Percentiles rank a stretch among this genome's conserved stretches.
These are phyloP conservation scores for Trididemnum miniatum DNA, from an alignment of 23 tunicate genomes.

Conservation along the genomic window DNA sequence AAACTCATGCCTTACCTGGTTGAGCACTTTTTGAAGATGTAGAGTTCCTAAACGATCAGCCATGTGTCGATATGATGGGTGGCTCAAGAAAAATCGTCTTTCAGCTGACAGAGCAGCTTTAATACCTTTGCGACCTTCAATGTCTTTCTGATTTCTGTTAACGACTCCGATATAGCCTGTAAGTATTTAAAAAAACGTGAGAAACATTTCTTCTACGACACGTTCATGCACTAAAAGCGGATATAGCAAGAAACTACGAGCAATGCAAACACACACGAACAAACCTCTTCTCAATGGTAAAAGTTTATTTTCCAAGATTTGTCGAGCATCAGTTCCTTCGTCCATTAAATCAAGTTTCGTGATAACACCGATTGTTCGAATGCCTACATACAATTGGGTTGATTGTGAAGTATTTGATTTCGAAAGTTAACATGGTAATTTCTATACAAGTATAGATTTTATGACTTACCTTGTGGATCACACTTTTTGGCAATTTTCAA, in stretches of 20 bases:
- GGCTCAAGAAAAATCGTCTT: slow-evolving; percentile 88
- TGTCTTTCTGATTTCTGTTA: slow-evolving; percentile 98
- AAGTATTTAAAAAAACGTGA: too few relatives aligned
- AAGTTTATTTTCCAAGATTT: slow-evolving; percentile 88
- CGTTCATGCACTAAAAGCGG: neutral
- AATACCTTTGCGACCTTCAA: slow-evolving; percentile 96
- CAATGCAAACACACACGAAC: too few relatives aligned
- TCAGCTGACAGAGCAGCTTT: slow-evolving; percentile 95
- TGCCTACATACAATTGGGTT: too few relatives aligned
- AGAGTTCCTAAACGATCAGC: slow-evolving; percentile 98
- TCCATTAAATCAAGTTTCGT: slow-evolving; percentile 99
- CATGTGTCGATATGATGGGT: slow-evolving; percentile 96
- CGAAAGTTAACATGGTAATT: too few relatives aligned
- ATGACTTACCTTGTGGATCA: slow-evolving; percentile 99
- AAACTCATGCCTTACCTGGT: too few relatives aligned
- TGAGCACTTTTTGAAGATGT: slow-evolving; percentile 86
- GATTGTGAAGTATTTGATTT: too few relatives aligned
- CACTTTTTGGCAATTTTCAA: slow-evolving; percentile 98
- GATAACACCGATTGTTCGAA: slow-evolving; percentile 96
- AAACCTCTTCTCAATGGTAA: slow-evolving; percentile 93
- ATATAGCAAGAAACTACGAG: neutral
- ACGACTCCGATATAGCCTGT: slow-evolving; percentile 97
- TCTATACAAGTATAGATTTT: too few relatives aligned
- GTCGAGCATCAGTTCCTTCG: slow-evolving; percentile 97
- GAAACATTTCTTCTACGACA: neutral